A percentile compares a stretch with the other conserved stretches of the same genome.
Conservation (phyloP, 2,113 vertebrate species). For the Oreochromis aureus region DNA sequence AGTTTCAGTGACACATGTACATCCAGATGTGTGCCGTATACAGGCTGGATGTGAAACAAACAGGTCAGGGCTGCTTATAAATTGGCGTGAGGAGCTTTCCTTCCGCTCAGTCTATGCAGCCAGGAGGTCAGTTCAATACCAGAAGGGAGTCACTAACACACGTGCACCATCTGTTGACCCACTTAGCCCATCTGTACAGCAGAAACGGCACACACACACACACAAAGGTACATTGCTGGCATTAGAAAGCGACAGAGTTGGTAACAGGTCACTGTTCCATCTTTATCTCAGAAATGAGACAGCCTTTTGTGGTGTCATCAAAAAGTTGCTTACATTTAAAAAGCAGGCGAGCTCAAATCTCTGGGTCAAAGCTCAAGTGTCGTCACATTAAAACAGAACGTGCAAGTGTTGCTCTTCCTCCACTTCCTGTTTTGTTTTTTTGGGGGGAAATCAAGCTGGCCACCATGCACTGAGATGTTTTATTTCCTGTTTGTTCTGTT, state of each 20-base stretch:
- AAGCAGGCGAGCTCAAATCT: neutral
- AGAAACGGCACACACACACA: neutral
- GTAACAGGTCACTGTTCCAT: neutral
- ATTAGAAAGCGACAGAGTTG: neutral
- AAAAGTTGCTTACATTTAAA: neutral
- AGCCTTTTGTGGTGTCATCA: neutral
- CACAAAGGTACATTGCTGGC: neutral
- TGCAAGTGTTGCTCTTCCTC: neutral
- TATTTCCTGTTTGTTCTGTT: neutral
- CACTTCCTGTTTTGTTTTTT: neutral
- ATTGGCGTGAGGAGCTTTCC: conserved; percentile 21
- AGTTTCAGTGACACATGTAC: neutral
- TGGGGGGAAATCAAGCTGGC: neutral
- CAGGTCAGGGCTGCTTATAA: conserved; percentile 22
- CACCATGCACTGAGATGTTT: neutral
- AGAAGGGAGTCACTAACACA: conserved; percentile 35
- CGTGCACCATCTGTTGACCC: conserved; percentile 46
- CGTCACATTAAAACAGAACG: neutral
- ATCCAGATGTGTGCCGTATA: conserved; percentile 1
- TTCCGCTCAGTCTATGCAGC: neutral
- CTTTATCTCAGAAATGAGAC: neutral
- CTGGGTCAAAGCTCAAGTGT: neutral
- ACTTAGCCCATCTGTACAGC: conserved; percentile 45
- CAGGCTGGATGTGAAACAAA: conserved; percentile 38
- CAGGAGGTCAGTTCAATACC: conserved; percentile 26